Evolutionary conservation across 2,113 vertebrate genomes (phyloP).

Genomic region (Pluvialis apricaria): DNA sequence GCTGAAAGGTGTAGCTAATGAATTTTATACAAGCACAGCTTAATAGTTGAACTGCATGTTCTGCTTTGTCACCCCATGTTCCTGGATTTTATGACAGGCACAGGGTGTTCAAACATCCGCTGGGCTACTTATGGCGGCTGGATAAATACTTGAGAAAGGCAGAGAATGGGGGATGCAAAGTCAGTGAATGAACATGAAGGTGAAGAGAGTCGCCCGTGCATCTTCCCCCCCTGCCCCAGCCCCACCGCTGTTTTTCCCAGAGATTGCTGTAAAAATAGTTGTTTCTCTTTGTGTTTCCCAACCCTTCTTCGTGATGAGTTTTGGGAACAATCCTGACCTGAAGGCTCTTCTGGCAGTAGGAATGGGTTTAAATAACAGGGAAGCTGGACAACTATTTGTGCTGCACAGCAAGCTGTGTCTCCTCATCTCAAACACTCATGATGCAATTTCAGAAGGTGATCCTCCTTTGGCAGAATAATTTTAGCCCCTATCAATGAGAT

Average conservation of each 20-base stretch:
- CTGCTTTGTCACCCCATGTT: slow-evolving; percentile 1
- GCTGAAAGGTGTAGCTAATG: slow-evolving; percentile 12
- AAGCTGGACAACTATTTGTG: not conserved
- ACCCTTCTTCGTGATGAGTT: not conserved
- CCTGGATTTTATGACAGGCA: not conserved
- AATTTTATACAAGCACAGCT: slow-evolving; percentile 6
- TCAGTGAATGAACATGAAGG: not conserved
- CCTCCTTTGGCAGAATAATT: not conserved
- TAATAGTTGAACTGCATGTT: not conserved
- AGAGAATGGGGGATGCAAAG: not conserved
- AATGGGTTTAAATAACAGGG: not conserved
- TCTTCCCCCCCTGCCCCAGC: not conserved
- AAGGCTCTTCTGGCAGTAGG: not conserved
- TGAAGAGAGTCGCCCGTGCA: not conserved
- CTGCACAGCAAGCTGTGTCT: not conserved
- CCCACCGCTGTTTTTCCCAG: not conserved
- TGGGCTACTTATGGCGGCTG: not conserved
- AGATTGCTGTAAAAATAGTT: not conserved
- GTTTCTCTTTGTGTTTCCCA: not conserved
- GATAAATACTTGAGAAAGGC: not conserved
- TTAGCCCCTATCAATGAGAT: not conserved
- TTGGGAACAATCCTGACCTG: not conserved
- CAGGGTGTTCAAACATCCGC: not conserved
- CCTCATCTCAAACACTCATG: not conserved
- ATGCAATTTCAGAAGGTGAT: not conserved